Percentiles rank a stretch among this genome's conserved stretches.
These are phyloP conservation scores for Prinia subflava DNA, from an alignment of 2,113 vertebrate genomes.

Conservation along the genomic window DNA sequence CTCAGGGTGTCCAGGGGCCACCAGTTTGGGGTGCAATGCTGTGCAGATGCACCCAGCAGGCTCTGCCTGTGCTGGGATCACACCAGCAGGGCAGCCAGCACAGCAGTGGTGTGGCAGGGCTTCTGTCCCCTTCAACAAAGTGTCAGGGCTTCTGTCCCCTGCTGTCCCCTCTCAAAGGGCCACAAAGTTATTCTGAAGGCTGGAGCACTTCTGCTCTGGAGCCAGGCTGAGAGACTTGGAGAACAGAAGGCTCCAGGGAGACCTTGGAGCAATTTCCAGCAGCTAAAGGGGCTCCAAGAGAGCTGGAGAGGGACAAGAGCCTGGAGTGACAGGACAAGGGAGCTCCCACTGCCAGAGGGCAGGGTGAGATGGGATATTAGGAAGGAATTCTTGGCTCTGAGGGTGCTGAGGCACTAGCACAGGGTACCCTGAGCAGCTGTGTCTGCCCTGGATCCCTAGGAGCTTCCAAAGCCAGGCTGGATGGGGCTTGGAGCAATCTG, in stretches of 20 bases:
- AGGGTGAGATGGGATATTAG: background rate
- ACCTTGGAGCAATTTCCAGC: background rate
- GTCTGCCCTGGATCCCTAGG: background rate
- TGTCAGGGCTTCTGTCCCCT: background rate
- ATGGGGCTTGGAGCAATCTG: accelerated
- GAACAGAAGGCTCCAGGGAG: background rate
- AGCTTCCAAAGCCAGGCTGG: background rate
- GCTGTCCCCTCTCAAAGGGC: background rate
- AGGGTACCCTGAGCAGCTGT: background rate
- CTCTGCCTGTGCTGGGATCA: background rate
- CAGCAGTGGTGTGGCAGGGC: accelerated
- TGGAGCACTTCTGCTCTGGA: background rate
- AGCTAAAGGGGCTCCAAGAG: background rate
- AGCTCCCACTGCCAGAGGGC: background rate
- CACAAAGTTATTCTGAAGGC: background rate
- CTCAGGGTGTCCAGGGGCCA: background rate
- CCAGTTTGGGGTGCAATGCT: background rate
- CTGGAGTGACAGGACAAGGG: background rate
- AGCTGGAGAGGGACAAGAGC: background rate
- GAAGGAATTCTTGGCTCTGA: background rate
- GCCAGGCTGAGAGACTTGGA: background rate
- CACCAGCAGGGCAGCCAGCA: background rate
- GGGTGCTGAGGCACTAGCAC: background rate
- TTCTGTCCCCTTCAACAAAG: background rate
- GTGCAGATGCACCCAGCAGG: background rate